These are phyloP conservation scores for Chaetodon auriga DNA, from an alignment of 2,113 vertebrate species.

Conservation along the genomic window DNA sequence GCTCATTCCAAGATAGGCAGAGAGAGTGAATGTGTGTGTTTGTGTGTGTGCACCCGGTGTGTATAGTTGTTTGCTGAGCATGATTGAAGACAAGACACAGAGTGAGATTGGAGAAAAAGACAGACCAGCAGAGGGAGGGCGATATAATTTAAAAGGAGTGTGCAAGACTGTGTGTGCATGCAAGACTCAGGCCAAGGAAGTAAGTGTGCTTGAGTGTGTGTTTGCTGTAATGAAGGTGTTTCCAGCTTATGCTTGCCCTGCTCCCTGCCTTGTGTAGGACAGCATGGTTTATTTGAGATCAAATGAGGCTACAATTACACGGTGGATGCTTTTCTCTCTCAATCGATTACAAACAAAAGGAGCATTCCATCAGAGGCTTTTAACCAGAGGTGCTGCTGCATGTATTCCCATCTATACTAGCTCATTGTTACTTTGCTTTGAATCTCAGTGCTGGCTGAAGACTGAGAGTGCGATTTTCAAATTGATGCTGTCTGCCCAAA, in stretches of 20 bases:
- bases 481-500: constrained; percentile 27
- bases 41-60: constrained; percentile 26
- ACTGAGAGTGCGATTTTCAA: constrained; percentile 3
- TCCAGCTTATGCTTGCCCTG: constrained; percentile 48
- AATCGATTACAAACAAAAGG: constrained; percentile 76
- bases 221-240: constrained; percentile 68
- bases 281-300: constrained; percentile 74
- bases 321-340: constrained; percentile 64
- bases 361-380: constrained; percentile 69
- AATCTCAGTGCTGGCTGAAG: constrained; percentile 22
- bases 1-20: constrained; percentile 66
- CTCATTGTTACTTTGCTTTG: constrained; percentile 28
- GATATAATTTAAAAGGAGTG: constrained; percentile 51
- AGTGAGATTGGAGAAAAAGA: constrained; percentile 54
- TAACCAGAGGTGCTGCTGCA: constrained; percentile 41
- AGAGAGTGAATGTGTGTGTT: constrained; percentile 28
- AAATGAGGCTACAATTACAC: constrained; percentile 78
- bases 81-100: constrained; percentile 69
- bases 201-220: constrained; percentile 32
- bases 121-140: constrained; percentile 38
- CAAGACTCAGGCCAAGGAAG: constrained; percentile 20
- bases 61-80: constrained; percentile 63
- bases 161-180: constrained; percentile 32
- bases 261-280: constrained; percentile 51
- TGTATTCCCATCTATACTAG: constrained; percentile 17